These are phyloP conservation scores for Meganola albula DNA, from an alignment of 2,888 invertebrate genomes.

Conservation along the genomic window DNA sequence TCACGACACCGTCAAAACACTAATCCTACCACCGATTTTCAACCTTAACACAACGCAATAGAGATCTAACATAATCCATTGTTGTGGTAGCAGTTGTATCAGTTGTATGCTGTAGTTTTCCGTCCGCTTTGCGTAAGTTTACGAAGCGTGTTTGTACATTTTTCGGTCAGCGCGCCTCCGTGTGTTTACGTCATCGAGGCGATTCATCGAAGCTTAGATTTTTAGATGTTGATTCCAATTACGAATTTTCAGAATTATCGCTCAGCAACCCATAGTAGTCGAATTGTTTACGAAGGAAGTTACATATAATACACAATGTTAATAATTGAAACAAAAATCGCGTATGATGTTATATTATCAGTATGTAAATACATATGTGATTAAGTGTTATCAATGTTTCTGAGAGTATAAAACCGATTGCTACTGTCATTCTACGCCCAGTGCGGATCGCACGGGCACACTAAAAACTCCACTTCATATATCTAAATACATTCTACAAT, in stretches of 20 bases:
- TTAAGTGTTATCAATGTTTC: constrained; percentile 30
- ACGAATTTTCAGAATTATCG: too few relatives aligned
- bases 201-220: too few relatives aligned
- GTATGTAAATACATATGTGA: constrained; percentile 9
- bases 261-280: too few relatives aligned
- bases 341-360: too few relatives aligned
- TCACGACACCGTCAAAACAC: constrained; percentile 47
- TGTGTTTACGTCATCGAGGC: constrained; percentile 21
- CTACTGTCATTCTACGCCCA: constrained; percentile 42
- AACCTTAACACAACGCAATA: constrained; percentile 20
- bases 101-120: constrained; percentile 63
- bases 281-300: too few relatives aligned
- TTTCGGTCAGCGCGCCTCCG: constrained; percentile 21
- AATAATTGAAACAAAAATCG: too few relatives aligned
- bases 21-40: constrained; percentile 16
- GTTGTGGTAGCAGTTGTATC: constrained; percentile 27
- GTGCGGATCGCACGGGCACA: constrained; percentile 73
- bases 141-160: constrained; percentile 15
- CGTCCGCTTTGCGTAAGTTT: constrained; percentile 47
- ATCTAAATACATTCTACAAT: too few relatives aligned
- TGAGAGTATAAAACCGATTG: constrained; percentile 54
- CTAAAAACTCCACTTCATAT: too few relatives aligned
- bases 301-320: too few relatives aligned
- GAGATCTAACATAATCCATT: constrained; percentile 19
- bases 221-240: too few relatives aligned